Evolutionary conservation across 2,113 vertebrate species (phyloP), one percentile per base, ranked within the genome.

Genomic region (Hypomesus transpacificus): DNA sequence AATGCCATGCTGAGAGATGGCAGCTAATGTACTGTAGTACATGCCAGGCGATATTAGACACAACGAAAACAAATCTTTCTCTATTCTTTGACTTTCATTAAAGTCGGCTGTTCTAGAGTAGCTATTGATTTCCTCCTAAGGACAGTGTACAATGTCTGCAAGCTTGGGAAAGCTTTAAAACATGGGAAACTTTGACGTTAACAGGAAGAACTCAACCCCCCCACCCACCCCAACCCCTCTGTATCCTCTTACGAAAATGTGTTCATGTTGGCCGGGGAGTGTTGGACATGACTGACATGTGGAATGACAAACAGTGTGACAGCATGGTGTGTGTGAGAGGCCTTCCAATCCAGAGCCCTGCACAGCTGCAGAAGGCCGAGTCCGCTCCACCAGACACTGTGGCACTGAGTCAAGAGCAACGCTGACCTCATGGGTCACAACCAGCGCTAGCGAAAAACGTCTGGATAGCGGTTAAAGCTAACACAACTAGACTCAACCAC

Each of bases 281-380:
- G 14, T 79, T 75, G 71, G 62, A 70, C 68, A 74, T 78, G 71
- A 82, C 70, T 82, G 79, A 89, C 85, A 80, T 74, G 78, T 82
- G 80, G 84, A 83, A 85, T 77, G 86, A 86, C 87, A 89, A 90
- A 88, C 84, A 81, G 75, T 72, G 78, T 87, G 84, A 87, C 85
- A 85, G 68, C 74, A 79, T 71, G 51, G 74, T 78, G 76, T 76
- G 75, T 81, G 76, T 63, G 53, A 68, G 56, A 58, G 68, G 70
- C 53, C 50, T 69, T 74, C 66, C 70, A 73, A 66, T 22, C 51
- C 58, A 68, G 57, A 71, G 68, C 63, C 53, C 72, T 66, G 77
- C 81, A 83, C 83, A 88, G 87, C 85, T 87, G 84, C 85, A 71
- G 73, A 70, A 68, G 69, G 86, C 74, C 73, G 18, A 62, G 69